These are phyloP conservation scores for Spea bombifrons DNA, from an alignment of 2,113 vertebrate genomes.

Conservation along the genomic window DNA sequence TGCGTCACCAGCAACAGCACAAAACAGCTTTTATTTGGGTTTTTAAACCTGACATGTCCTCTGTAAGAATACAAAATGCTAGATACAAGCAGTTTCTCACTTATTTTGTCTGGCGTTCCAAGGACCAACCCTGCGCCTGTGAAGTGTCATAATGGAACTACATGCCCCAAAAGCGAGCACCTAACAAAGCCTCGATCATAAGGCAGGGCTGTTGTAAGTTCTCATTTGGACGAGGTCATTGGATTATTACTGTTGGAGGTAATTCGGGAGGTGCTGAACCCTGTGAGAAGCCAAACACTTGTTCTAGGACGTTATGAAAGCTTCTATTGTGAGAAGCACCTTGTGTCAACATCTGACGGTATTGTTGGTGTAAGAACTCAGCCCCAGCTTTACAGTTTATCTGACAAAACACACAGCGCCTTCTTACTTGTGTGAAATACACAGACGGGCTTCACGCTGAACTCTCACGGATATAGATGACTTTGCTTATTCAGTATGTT, in stretches of 20 bases:
- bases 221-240: not conserved
- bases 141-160: not conserved
- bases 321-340: conserved; percentile 19
- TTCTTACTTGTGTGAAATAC: not conserved
- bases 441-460: not conserved
- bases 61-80: too few species aligned
- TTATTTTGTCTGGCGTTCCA: too few species aligned
- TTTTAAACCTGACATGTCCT: too few species aligned
- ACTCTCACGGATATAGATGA: not conserved
- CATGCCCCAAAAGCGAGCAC: not conserved
- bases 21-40: too few species aligned
- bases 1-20: too few species aligned
- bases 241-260: not conserved
- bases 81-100: too few species aligned
- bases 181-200: not conserved
- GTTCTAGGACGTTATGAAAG: conserved; percentile 12
- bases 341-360: conserved; percentile 22
- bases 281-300: not conserved
- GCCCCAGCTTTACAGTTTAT: conserved; percentile 2
- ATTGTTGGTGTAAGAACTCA: conserved; percentile 17
- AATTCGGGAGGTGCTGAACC: not conserved
- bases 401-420: not conserved
- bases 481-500: not conserved
- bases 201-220: not conserved
- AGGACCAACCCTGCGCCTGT: not conserved